Evolutionary conservation across 2,797 vertebrate genomes (phyloP).

Genomic region (Mallotus villosus): DNA sequence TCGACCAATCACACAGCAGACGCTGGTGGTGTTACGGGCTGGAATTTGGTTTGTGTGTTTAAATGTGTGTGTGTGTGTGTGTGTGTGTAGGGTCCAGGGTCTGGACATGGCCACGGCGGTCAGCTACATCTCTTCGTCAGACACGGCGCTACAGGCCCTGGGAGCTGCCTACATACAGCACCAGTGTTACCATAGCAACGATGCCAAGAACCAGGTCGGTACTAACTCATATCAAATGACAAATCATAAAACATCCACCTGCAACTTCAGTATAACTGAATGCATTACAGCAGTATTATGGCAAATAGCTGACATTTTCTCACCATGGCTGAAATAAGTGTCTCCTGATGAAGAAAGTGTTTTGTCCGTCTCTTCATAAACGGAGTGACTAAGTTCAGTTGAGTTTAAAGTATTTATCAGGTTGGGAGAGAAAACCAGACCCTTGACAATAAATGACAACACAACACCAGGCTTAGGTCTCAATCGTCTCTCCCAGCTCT

Average conservation of each 20-base stretch:
- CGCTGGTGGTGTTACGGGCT: background rate
- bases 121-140: slow-evolving; percentile 84
- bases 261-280: too few species aligned
- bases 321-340: too few species aligned
- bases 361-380: too few species aligned
- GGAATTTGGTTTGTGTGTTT: slow-evolving; percentile 18
- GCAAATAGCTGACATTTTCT: too few species aligned
- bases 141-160: slow-evolving; percentile 85
- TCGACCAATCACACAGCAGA: background rate
- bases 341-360: too few species aligned
- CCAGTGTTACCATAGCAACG: slow-evolving; percentile 89
- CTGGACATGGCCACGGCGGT: slow-evolving; percentile 89
- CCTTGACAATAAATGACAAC: too few species aligned
- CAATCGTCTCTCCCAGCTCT: too few species aligned
- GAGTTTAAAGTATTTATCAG: too few species aligned
- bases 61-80: slow-evolving; percentile 12
- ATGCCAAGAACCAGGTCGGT: slow-evolving; percentile 80
- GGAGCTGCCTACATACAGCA: slow-evolving; percentile 94
- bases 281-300: too few species aligned
- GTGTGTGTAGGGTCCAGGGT: slow-evolving; percentile 75
- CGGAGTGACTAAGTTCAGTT: too few species aligned
- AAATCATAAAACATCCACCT: background rate
- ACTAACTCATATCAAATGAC: background rate
- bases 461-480: too few species aligned
- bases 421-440: too few species aligned